Percentiles rank a stretch among this genome's conserved stretches.
Evolutionary conservation across 1,140 invertebrate genomes (phyloP).

Genomic region (Helicoverpa zea): DNA sequence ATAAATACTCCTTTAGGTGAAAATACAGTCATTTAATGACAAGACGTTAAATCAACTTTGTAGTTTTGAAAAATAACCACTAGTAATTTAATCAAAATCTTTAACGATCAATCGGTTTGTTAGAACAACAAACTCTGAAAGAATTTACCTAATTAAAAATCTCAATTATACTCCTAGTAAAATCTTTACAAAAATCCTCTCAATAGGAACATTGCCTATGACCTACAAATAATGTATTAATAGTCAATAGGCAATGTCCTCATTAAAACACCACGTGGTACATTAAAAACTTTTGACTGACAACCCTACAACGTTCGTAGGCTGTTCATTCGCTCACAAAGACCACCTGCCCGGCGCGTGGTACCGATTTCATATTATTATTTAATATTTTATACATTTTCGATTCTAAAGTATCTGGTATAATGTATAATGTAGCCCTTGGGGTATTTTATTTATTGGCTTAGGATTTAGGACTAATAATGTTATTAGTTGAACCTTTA

Average conservation of each 20-base stretch:
- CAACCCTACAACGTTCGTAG: constrained; percentile 16
- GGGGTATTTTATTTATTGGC: background rate
- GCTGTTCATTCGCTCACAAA: background rate
- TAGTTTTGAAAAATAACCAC: no score
- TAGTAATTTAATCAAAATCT: no score
- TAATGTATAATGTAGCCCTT: no score
- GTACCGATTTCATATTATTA: constrained; percentile 16
- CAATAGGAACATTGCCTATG: background rate
- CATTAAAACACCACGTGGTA: constrained; percentile 17
- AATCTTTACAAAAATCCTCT: background rate
- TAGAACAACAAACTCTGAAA: no score
- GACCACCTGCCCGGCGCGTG: constrained; percentile 36
- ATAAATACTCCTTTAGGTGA: no score
- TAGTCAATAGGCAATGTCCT: constrained; percentile 1
- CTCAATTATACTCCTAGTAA: no score
- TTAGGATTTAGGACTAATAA: background rate
- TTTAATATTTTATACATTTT: background rate
- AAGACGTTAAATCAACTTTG: no score
- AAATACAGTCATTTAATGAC: no score
- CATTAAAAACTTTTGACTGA: constrained; percentile 14
- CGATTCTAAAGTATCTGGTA: background rate
- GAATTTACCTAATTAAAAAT: no score
- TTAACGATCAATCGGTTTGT: no score
- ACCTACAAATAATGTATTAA: constrained; percentile 1
- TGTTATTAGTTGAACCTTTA: background rate